These are phyloP conservation scores for Archegozetes longisetosus DNA, from an alignment of 1,140 invertebrate species.

Conservation along the genomic window DNA sequence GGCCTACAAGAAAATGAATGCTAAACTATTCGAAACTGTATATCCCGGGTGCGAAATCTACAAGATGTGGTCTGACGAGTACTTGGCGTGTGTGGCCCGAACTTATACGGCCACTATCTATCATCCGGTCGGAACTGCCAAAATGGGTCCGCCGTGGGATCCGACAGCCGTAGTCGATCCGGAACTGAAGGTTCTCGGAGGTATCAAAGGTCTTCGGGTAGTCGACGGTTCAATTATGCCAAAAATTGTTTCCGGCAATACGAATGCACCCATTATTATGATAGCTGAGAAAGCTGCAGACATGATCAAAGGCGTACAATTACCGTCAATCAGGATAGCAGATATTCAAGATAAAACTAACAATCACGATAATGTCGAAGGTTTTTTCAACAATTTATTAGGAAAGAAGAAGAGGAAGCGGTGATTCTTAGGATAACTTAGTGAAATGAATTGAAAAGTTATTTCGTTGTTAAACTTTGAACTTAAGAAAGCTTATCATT, in stretches of 20 bases:
- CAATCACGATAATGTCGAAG: neutral
- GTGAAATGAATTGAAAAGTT: too few species aligned
- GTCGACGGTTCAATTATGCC: conserved; percentile 55
- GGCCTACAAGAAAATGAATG: conserved; percentile 34
- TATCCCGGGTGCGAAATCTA: conserved; percentile 55
- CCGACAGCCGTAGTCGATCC: conserved; percentile 62
- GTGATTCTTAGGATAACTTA: neutral
- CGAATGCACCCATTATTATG: conserved; percentile 22
- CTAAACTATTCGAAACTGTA: conserved; percentile 10
- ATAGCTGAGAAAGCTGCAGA: conserved; percentile 20
- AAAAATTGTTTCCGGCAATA: conserved; percentile 33
- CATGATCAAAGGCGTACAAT: conserved; percentile 31
- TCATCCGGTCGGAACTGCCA: conserved; percentile 36
- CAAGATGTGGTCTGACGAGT: conserved; percentile 53
- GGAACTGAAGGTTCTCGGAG: conserved; percentile 35
- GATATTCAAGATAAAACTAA: neutral
- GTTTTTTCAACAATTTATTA: neutral
- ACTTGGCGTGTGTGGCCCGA: conserved; percentile 66
- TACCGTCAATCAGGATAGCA: neutral
- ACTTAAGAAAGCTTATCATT: too few species aligned
- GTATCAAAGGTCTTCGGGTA: conserved; percentile 40
- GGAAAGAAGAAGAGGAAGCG: neutral
- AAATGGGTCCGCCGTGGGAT: conserved; percentile 64
- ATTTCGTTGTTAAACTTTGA: too few species aligned
- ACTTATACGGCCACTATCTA: conserved; percentile 73